Base-by-base conservation (phyloP, 2,888 invertebrate genomes). In the Xanthorhoe spadicearia region DNA sequence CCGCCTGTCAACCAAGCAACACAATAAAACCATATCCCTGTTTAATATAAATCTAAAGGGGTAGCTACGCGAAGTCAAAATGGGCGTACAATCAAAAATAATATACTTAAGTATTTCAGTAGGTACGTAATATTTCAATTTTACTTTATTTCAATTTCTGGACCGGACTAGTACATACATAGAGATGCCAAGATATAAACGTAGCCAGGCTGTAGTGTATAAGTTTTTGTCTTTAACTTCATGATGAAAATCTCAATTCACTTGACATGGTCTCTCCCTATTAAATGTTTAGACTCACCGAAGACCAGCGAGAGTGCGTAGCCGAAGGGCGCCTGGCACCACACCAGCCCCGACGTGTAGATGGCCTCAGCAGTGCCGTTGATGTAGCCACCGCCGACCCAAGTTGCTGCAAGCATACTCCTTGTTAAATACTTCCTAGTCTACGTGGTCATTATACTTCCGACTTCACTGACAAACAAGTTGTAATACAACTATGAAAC, bases 381-480 rank as follows among this genome's bases (percentile, higher is more conserved):
- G 88, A 99, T 99, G 94, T 99, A 99, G 58, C 99, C 99, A 51
- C 99, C 99, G 70, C 99, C 99, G 60, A 99, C 99, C 99, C 99
- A 99, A 15, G 99, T 99, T 54, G 99, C 99, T 98, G 90, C 19
- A 89, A 87, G 74, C 77, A 74, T 67, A 70, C 61, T 50, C 13
- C 3, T n/a, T 19, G 2, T 49, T 35, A 50, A n/a, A 46, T 23
- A 23, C 23, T n/a, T n/a, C n/a, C n/a, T n/a, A n/a, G n/a, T n/a
- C n/a, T n/a, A n/a, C n/a, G n/a, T n/a, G n/a, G 7, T 35, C 9
- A 10, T 10, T 10, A 8, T 1, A 35, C 35, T 8, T 35, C 7
- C 6, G 6, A 35, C 35, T 9, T 35, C 6, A 35, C 35, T 35
- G 28, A 28, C 28, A 28, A n/a, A n/a, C n/a, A n/a, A n/a, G n/a